These are phyloP conservation scores for Tetragonisca angustula DNA, from an alignment of 2,888 invertebrate genomes.

Conservation along the genomic window DNA sequence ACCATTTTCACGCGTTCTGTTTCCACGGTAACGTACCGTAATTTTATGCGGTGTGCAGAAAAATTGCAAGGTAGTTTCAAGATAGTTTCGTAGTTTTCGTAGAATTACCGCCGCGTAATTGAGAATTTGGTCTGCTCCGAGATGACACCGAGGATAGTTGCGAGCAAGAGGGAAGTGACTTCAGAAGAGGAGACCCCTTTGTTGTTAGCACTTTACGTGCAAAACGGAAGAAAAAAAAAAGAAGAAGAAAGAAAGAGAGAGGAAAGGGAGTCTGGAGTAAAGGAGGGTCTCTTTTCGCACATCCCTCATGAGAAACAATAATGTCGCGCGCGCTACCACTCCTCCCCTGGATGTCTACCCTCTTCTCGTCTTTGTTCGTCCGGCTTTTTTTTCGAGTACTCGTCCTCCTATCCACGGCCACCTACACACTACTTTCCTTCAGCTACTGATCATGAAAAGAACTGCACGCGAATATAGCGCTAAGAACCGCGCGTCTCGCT, in stretches of 20 bases:
- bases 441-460: constrained; percentile 49
- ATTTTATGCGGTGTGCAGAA: too few species aligned
- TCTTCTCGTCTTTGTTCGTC: constrained; percentile 50
- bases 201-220: constrained; percentile 62
- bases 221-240: constrained; percentile 49
- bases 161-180: constrained; percentile 47
- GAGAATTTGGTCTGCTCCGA: constrained; percentile 14
- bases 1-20: too few species aligned
- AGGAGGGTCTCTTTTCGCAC: constrained; percentile 60
- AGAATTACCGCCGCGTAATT: not conserved
- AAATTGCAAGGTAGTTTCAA: too few species aligned
- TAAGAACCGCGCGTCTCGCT: constrained; percentile 50
- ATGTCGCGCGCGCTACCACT: constrained; percentile 66
- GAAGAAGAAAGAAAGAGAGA: constrained; percentile 38
- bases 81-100: not conserved
- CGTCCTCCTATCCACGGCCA: constrained; percentile 32
- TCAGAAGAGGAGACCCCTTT: constrained; percentile 57
- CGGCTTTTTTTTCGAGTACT: constrained; percentile 48
- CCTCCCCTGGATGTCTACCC: constrained; percentile 51
- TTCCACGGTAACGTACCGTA: too few species aligned
- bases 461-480: constrained; percentile 62
- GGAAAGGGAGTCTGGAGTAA: constrained; percentile 56
- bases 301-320: constrained; percentile 73
- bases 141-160: constrained; percentile 19
- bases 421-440: constrained; percentile 22